phyloP scores from a whole-genome alignment of 2,113 vertebrate genomes.

The Rostratula benghalensis region DNA sequence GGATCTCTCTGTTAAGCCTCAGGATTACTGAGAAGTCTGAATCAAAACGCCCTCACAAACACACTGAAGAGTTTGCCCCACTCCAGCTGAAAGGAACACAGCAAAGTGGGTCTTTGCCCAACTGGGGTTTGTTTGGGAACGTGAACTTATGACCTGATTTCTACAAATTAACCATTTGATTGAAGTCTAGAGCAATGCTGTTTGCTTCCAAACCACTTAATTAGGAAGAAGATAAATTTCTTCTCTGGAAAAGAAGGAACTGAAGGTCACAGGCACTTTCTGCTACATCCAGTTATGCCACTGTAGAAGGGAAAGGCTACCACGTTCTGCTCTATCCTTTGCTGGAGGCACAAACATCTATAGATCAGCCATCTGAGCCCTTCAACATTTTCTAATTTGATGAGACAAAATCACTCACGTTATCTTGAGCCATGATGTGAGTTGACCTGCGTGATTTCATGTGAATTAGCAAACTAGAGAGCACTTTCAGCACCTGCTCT shows the following conservation, averaged over 20 bases:
- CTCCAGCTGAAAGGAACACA: neutral
- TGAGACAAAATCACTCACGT: neutral
- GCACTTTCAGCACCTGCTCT: neutral
- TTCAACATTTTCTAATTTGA: neutral
- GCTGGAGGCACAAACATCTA: neutral
- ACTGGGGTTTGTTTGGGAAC: neutral
- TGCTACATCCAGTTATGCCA: neutral
- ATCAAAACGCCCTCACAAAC: neutral
- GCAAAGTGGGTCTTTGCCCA: neutral
- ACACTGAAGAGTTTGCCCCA: neutral
- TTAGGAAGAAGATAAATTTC: neutral
- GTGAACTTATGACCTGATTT: neutral
- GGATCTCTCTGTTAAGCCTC: neutral
- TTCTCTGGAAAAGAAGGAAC: neutral
- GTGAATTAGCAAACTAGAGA: neutral
- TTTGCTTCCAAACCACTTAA: neutral
- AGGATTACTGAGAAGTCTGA: neutral
- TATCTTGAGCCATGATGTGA: neutral
- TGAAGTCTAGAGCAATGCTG: neutral
- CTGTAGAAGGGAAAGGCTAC: neutral
- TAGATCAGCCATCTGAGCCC: neutral
- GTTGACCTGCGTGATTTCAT: neutral
- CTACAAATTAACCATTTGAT: neutral
- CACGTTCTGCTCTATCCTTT: neutral
- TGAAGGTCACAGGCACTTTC: neutral